These are phyloP conservation scores for Acanthosepion esculentum DNA, from an alignment of 2,888 invertebrate species.

Conservation along the genomic window DNA sequence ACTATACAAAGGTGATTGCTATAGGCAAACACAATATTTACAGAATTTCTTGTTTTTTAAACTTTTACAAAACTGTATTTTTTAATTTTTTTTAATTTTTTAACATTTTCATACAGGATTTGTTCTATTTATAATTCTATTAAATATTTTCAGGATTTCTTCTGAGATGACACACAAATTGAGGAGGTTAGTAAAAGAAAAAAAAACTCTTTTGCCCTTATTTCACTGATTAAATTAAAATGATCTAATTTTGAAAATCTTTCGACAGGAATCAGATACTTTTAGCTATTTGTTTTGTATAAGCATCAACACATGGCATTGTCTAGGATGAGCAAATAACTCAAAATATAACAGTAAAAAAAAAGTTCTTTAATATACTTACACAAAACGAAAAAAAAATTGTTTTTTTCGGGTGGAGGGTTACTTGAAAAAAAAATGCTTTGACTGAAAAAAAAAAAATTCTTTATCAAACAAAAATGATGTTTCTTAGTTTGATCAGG, in stretches of 20 bases:
- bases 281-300: background rate
- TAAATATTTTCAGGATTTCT: constrained; percentile 37
- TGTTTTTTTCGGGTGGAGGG: no score
- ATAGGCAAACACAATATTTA: background rate
- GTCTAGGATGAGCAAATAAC: no score
- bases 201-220: background rate
- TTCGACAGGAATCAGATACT: background rate
- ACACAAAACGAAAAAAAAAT: no score
- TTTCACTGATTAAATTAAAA: background rate
- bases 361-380: no score
- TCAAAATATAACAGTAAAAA: no score
- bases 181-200: constrained; percentile 40
- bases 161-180: constrained; percentile 40
- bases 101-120: background rate
- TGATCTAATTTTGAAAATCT: background rate
- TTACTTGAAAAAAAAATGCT: no score
- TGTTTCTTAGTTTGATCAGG: no score
- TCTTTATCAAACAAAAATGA: no score
- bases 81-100: background rate
- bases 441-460: no score
- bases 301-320: background rate
- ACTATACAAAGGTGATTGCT: background rate
- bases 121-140: background rate
- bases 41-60: background rate
- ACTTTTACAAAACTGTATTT: background rate